Evolutionary conservation across 2,888 invertebrate species (phyloP).

Genomic region (Mamestra brassicae): DNA sequence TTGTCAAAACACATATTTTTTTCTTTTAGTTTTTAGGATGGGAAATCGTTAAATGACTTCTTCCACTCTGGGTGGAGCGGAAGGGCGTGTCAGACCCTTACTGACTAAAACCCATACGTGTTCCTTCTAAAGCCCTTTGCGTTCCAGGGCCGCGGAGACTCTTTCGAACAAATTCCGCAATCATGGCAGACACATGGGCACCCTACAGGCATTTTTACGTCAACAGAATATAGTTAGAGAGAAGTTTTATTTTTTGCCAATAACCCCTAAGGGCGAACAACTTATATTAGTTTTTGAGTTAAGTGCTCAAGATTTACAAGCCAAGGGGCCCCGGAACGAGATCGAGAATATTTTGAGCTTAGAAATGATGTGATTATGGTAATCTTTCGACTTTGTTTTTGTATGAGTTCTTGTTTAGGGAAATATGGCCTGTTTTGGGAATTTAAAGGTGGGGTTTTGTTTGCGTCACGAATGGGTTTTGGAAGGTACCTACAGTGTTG

Average conservation of each 20-base stretch:
- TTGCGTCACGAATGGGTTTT: neutral
- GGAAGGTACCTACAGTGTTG: too few relatives aligned
- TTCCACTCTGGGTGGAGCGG: too few relatives aligned
- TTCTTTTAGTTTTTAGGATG: too few relatives aligned
- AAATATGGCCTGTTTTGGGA: slow-evolving; percentile 18
- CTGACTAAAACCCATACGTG: too few relatives aligned
- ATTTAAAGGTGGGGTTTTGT: slow-evolving; percentile 19
- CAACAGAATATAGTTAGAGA: slow-evolving; percentile 56
- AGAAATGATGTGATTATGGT: slow-evolving; percentile 59
- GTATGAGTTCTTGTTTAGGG: neutral
- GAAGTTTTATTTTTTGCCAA: slow-evolving; percentile 67
- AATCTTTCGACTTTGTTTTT: slow-evolving; percentile 41
- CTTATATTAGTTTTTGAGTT: slow-evolving; percentile 74
- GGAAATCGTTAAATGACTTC: too few relatives aligned
- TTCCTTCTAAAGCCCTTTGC: neutral
- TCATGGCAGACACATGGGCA: neutral
- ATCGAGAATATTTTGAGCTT: slow-evolving; percentile 47
- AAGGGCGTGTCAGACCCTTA: too few relatives aligned
- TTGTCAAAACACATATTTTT: too few relatives aligned
- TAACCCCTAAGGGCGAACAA: slow-evolving; percentile 65
- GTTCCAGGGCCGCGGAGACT: too few relatives aligned
- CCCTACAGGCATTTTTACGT: slow-evolving; percentile 59
- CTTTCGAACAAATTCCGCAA: too few relatives aligned
- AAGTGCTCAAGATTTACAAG: slow-evolving; percentile 62
- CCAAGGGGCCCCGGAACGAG: slow-evolving; percentile 22